Evolutionary conservation across 2,888 invertebrate species (phyloP).

Genomic region (Tineola bisselliella): DNA sequence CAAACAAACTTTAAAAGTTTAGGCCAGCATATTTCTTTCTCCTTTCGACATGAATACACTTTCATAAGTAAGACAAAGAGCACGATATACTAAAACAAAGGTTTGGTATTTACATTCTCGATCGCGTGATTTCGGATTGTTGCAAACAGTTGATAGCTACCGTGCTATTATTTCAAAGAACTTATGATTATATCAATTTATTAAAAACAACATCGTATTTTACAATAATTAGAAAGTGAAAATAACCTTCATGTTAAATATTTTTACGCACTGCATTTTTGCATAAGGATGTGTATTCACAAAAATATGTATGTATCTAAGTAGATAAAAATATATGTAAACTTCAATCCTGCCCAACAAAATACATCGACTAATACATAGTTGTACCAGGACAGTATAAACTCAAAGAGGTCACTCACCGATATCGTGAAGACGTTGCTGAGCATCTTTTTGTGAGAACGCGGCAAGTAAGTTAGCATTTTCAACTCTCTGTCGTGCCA

Average conservation of each 20-base stretch:
- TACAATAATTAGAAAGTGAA: constrained; percentile 1
- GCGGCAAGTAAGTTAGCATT: constrained; percentile 69
- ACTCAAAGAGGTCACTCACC: constrained; percentile 40
- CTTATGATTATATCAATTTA: neutral
- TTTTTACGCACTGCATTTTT: neutral
- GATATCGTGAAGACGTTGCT: constrained; percentile 65
- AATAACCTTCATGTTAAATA: neutral
- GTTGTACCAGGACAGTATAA: constrained; percentile 10
- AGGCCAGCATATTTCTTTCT: no score
- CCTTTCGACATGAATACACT: no score
- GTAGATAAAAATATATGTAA: no score
- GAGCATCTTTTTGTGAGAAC: constrained; percentile 66
- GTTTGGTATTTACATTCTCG: neutral
- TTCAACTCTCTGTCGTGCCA: constrained; percentile 80
- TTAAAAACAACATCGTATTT: neutral
- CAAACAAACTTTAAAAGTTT: no score
- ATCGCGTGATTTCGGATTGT: neutral
- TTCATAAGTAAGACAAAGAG: no score
- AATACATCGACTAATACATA: constrained; percentile 4
- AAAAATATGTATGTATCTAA: no score
- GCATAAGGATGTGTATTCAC: neutral
- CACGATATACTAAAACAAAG: no score
- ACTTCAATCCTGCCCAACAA: no score
- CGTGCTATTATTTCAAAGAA: neutral
- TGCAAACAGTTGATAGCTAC: neutral